Evolutionary conservation across 2,888 invertebrate genomes (phyloP), one percentile per base, ranked within the genome.

Genomic region (Coenonympha arcania): DNA sequence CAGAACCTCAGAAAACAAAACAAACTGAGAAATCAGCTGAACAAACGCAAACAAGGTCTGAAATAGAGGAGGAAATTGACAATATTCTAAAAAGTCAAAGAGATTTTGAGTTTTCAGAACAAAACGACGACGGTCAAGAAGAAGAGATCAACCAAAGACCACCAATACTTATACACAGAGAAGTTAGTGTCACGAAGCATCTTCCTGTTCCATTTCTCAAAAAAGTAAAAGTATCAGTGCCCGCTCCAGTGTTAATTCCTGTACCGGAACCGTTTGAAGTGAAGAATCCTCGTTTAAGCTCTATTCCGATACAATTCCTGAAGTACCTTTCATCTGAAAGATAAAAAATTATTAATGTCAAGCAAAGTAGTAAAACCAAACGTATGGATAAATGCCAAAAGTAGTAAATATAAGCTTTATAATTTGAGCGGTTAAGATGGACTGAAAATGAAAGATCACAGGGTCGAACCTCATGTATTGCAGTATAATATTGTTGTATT

Each of bases 241-340:
- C 65, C 2, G 57, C 63, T 0, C 68, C 70, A 9, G 58, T 59
- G 19, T 51, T 63, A 19, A 64, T 85, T 60, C 63, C 81, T 57
- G 55, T 76, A 61, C 69, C 77, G 9, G 60, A 67, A 22, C 66
- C 65, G 0, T 60, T 63, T 9, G 66, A 66, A 52, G 64, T 69
- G 0, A 67, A 65, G 30, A 59, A 65, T 9, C 68, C 71, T 6
- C 65, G 68, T 37, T 66, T 68, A 2, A 69, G 69, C 40, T 61
- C 68, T 0, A 66, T 70, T 16, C 76, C 76, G 6, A 16, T 67
- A 28, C 66, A 75, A 48, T 57, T 69, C 22, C 26, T 65, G 3
- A 70, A 61, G 50, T 63, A 64, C 8, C 63, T 69, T 18, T 45
- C 66, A 5, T 66, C 68, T 31, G 52, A 64, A 9, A 54, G 9